Evolutionary conservation across 2,113 vertebrate genomes (phyloP).

Genomic region (Petromus typicus): DNA sequence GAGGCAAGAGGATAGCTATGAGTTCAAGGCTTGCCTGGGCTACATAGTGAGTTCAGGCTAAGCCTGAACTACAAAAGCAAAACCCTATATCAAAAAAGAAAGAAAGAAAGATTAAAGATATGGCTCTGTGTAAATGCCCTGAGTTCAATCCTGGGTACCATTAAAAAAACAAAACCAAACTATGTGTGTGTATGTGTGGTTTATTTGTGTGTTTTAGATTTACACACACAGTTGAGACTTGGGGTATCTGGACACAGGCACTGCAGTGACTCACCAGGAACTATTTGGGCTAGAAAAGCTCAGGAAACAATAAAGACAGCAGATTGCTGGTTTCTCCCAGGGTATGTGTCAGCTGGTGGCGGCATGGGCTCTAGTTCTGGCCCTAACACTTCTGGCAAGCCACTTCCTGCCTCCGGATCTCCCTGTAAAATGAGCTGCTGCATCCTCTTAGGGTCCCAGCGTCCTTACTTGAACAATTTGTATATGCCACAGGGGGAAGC

Average conservation of each 20-base stretch:
- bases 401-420: background rate
- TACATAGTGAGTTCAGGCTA: too few species aligned
- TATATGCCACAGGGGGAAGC: background rate
- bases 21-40: too few species aligned
- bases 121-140: background rate
- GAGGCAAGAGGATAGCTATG: too few species aligned
- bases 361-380: fast-evolving
- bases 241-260: background rate
- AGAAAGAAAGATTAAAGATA: background rate
- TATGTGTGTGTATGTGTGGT: background rate
- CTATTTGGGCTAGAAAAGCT: background rate
- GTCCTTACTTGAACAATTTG: background rate
- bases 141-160: background rate
- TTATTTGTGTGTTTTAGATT: background rate
- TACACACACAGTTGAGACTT: background rate
- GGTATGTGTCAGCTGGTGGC: fast-evolving
- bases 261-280: background rate
- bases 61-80: too few species aligned
- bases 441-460: background rate
- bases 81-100: too few species aligned
- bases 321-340: background rate
- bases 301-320: background rate
- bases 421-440: background rate
- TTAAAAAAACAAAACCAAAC: background rate
- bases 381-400: background rate